Evolutionary conservation across 2,888 invertebrate genomes (phyloP).

Genomic region (Sialis fuliginosa): DNA sequence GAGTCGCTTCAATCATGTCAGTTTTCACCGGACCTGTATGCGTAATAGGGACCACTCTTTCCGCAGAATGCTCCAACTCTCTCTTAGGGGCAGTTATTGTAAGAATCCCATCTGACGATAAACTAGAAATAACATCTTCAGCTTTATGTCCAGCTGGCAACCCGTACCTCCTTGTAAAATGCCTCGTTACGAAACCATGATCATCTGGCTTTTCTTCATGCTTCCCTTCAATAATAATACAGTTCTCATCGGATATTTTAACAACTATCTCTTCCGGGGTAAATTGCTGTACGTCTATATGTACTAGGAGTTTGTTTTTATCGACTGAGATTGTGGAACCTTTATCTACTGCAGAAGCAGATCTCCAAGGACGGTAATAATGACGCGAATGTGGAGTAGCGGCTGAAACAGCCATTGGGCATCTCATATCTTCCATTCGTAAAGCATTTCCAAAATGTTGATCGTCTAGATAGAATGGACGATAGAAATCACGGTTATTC

Average conservation of each 20-base stretch:
- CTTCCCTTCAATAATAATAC: conserved; percentile 28
- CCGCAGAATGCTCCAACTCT: conserved; percentile 14
- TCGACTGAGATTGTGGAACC: conserved; percentile 36
- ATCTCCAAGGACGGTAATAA: conserved; percentile 52
- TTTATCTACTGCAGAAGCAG: conserved; percentile 32
- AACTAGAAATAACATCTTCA: conserved; percentile 23
- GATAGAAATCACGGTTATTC: conserved; percentile 46
- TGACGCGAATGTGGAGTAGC: conserved; percentile 19
- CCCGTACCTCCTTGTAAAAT: conserved; percentile 28
- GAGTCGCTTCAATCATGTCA: neutral
- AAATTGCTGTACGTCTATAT: conserved; percentile 54
- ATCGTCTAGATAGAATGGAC: conserved; percentile 59
- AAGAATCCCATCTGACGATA: conserved; percentile 28
- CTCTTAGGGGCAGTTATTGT: conserved; percentile 27
- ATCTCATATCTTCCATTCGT: conserved; percentile 49
- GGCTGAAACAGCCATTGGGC: conserved; percentile 21
- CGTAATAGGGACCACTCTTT: conserved; percentile 2
- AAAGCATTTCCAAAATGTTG: conserved; percentile 70
- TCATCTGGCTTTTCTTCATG: conserved; percentile 31
- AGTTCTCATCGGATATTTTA: conserved; percentile 25
- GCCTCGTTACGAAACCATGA: conserved; percentile 28
- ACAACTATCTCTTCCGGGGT: conserved; percentile 29
- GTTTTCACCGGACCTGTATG: conserved; percentile 13
- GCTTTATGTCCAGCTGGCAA: conserved; percentile 27
- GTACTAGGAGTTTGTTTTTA: conserved; percentile 51